These are phyloP conservation scores for Rotaria magnacalcarata DNA, from an alignment of 2,888 invertebrate genomes.

Conservation along the genomic window DNA sequence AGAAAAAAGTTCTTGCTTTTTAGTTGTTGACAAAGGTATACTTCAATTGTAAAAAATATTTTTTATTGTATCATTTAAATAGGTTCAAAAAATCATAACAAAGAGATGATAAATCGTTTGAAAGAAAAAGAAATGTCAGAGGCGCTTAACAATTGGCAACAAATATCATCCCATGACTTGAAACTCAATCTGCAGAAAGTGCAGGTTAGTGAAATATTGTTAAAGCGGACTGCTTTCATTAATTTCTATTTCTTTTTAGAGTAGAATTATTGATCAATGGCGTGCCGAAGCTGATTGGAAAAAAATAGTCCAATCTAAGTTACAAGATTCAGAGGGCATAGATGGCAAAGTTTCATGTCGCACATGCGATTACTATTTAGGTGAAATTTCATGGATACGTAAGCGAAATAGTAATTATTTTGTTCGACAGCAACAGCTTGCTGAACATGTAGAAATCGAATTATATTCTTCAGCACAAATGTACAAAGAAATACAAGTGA, in stretches of 20 bases:
- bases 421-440: background rate
- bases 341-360: constrained; percentile 9
- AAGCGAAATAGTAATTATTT: background rate
- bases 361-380: background rate
- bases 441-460: background rate
- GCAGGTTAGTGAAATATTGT: background rate
- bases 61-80: background rate
- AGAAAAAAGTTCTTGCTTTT: constrained; percentile 41
- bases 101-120: background rate
- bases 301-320: no score
- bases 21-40: background rate
- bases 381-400: background rate
- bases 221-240: no score
- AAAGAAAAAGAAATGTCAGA: constrained; percentile 5
- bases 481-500: background rate
- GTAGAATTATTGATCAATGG: background rate
- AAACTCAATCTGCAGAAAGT: background rate
- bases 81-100: background rate
- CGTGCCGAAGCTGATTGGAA: background rate
- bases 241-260: background rate
- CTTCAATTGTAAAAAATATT: background rate
- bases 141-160: background rate
- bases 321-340: background rate
- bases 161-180: background rate
- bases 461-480: background rate